Conservation (phyloP, 2,888 invertebrate genomes). For the Chaetogeoica ovagalla region DNA sequence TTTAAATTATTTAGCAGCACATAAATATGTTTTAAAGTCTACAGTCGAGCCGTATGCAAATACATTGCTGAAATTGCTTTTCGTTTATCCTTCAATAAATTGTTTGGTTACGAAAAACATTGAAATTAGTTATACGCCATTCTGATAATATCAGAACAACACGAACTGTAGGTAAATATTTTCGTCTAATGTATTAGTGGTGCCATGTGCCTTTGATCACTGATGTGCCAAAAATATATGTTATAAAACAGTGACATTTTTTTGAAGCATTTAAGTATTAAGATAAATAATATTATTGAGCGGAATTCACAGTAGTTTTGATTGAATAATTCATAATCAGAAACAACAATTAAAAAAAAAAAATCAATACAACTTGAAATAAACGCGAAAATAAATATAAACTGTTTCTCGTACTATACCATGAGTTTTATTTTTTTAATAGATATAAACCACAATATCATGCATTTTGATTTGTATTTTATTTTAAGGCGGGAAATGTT, state of each 20-base stretch:
- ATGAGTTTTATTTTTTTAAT: neutral
- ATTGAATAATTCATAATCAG: conserved; percentile 8
- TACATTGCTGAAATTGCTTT: no score
- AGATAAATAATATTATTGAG: neutral
- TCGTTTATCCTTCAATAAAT: no score
- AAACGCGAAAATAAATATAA: neutral
- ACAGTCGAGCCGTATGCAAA: no score
- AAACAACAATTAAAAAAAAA: conserved; percentile 2
- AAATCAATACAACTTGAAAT: neutral
- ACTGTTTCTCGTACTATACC: neutral
- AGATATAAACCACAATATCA: no score
- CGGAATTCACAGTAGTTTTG: neutral
- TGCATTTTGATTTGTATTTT: neutral
- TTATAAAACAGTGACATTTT: neutral
- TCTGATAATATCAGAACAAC: no score
- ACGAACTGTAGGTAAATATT: no score
- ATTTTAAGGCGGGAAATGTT: neutral
- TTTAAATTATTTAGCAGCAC: no score
- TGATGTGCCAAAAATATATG: neutral
- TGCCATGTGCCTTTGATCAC: neutral
- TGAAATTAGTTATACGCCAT: no score
- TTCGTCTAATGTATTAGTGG: no score
- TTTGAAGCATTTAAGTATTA: neutral
- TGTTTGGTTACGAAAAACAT: no score
- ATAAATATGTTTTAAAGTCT: no score